phyloP scores from a whole-genome alignment of 1,140 invertebrate genomes.

The Drosophila pallidifrons region DNA sequence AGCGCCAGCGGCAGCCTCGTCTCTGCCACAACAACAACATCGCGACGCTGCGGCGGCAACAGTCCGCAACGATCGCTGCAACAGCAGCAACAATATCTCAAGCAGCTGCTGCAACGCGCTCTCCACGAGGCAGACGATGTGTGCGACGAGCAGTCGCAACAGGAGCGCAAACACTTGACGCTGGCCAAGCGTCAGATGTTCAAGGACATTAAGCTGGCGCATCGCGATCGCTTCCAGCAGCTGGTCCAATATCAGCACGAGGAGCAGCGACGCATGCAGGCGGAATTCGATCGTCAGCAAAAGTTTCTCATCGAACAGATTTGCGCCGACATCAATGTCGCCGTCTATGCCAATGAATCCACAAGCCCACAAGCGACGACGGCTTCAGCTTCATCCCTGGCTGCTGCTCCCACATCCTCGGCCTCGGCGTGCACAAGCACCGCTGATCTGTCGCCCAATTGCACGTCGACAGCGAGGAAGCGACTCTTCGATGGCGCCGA shows the following conservation, averaged over 20 bases:
- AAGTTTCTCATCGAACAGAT: conserved; percentile 71
- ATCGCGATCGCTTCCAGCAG: conserved; percentile 84
- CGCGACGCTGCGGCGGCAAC: conserved; percentile 21
- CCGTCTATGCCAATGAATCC: conserved; percentile 5
- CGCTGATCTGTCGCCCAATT: conserved; percentile 30
- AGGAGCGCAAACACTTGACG: conserved; percentile 15
- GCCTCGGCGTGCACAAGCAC: conserved; percentile 53
- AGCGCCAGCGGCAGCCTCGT: conserved; percentile 14
- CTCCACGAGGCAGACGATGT: conserved; percentile 31
- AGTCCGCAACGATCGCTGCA: background rate
- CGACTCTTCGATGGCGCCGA: conserved; percentile 45
- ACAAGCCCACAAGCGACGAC: too few relatives aligned
- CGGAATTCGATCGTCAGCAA: conserved; percentile 73
- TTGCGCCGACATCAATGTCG: conserved; percentile 60
- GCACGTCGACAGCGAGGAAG: conserved; percentile 35
- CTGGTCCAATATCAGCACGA: conserved; percentile 79
- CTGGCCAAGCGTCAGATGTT: conserved; percentile 41
- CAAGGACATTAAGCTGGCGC: conserved; percentile 71
- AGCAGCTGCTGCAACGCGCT: conserved; percentile 53
- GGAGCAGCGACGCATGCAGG: conserved; percentile 67
- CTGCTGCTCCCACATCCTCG: background rate
- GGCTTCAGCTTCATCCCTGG: too few relatives aligned
- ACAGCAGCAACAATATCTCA: conserved; percentile 46
- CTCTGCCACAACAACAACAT: background rate
- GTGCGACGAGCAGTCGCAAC: conserved; percentile 4